Percentiles rank a stretch among this genome's conserved stretches.
phyloP scores from a whole-genome alignment of 2,113 vertebrate species.

The Puffinus mauretanicus region DNA sequence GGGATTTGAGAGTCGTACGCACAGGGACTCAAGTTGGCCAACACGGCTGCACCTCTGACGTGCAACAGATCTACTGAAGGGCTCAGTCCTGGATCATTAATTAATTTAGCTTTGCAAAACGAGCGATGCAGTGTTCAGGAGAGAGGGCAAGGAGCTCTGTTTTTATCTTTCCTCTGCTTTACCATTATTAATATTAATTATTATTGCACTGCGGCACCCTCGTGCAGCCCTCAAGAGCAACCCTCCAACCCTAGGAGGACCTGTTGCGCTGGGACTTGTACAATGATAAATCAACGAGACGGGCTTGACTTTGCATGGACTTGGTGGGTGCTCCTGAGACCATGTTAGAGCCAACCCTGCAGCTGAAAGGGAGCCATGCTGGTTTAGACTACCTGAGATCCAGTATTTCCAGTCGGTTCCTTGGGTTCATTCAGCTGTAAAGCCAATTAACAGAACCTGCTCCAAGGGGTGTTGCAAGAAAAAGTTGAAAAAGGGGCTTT shows the following conservation, averaged over 20 bases:
- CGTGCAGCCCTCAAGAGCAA: not conserved
- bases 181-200: accelerated
- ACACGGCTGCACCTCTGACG: accelerated
- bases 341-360: not conserved
- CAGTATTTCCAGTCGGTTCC: not conserved
- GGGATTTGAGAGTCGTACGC: not conserved
- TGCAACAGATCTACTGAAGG: not conserved
- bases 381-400: not conserved
- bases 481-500: not conserved
- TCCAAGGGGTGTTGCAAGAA: not conserved
- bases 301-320: not conserved
- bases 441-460: not conserved
- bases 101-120: not conserved
- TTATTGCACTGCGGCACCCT: not conserved
- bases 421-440: not conserved
- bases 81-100: not conserved
- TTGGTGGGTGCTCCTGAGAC: not conserved
- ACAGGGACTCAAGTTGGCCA: not conserved
- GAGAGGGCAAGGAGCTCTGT: not conserved
- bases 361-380: not conserved
- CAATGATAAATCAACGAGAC: not conserved
- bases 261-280: not conserved
- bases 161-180: not conserved
- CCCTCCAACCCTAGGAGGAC: not conserved
- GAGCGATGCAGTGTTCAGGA: not conserved